phyloP scores from a whole-genome alignment of 2,888 invertebrate species.

The Falcaria lacertinaria region DNA sequence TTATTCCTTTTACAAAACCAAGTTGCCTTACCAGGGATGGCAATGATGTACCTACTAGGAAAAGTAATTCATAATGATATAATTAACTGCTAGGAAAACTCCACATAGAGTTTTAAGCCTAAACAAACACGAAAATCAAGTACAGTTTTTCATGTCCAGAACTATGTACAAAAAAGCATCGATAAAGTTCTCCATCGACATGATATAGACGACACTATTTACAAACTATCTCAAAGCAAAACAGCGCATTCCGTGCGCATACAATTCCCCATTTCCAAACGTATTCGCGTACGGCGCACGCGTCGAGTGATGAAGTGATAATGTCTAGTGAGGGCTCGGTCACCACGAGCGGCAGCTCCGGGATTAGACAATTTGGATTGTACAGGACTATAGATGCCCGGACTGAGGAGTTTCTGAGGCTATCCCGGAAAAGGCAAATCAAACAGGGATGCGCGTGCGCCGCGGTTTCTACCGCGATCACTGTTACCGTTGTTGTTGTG shows the following conservation, averaged over 20 bases:
- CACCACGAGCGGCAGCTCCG: constrained; percentile 39
- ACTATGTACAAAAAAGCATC: too few relatives aligned
- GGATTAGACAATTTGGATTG: constrained; percentile 60
- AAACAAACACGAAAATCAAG: too few relatives aligned
- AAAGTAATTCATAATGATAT: too few relatives aligned
- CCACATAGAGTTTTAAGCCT: too few relatives aligned
- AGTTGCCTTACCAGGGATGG: too few relatives aligned
- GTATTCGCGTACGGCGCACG: constrained; percentile 42
- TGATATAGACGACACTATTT: constrained; percentile 33
- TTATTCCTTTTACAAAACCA: too few relatives aligned
- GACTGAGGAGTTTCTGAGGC: constrained; percentile 63
- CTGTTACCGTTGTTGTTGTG: constrained; percentile 69
- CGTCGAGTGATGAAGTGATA: constrained; percentile 30
- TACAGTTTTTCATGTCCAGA: too few relatives aligned
- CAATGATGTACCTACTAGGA: too few relatives aligned
- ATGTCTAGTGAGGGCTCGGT: constrained; percentile 64
- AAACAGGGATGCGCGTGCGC: constrained; percentile 69
- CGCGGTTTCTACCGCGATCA: constrained; percentile 62
- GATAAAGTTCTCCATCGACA: constrained; percentile 22
- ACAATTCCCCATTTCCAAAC: constrained; percentile 51
- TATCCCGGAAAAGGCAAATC: constrained; percentile 62
- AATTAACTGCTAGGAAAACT: too few relatives aligned
- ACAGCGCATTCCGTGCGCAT: constrained; percentile 38
- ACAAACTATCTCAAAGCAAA: constrained; percentile 55
- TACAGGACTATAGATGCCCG: constrained; percentile 64